A percentile compares a stretch with the other conserved stretches of the same genome.
These are phyloP conservation scores for Autographa gamma DNA, from an alignment of 2,888 invertebrate genomes.

Conservation along the genomic window DNA sequence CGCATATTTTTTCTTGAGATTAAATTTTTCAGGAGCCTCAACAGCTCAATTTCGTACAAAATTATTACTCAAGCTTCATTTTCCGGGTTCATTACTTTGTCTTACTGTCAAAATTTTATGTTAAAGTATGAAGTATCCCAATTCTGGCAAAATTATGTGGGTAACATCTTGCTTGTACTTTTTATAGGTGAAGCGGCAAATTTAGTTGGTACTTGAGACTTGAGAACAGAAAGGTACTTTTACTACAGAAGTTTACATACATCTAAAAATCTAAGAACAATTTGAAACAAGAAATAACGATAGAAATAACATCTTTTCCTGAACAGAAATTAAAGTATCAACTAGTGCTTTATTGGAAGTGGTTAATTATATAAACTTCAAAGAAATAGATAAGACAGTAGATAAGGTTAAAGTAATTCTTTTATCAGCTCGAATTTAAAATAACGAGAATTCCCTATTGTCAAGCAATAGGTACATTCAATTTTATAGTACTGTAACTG, in stretches of 20 bases:
- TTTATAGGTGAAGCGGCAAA: constrained; percentile 15
- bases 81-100: constrained; percentile 53
- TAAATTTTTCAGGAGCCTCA: constrained; percentile 54
- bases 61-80: constrained; percentile 53
- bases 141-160: constrained; percentile 40
- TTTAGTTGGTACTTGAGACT: background rate
- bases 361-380: background rate
- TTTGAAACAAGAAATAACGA: no score
- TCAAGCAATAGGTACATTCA: constrained; percentile 7
- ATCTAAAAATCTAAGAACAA: no score
- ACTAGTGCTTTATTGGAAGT: background rate
- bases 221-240: no score
- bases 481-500: constrained; percentile 1
- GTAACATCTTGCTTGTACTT: constrained; percentile 37
- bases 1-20: constrained; percentile 58
- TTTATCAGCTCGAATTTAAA: background rate
- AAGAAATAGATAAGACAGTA: background rate
- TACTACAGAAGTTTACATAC: no score
- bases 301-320: no score
- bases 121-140: constrained; percentile 47
- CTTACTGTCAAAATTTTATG: constrained; percentile 51
- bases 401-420: background rate
- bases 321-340: background rate
- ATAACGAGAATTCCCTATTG: background rate
- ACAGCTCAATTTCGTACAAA: constrained; percentile 52